Percentiles rank a stretch among this genome's conserved stretches.
phyloP scores from a whole-genome alignment of 1,140 invertebrate species.

The Drosophila sechellia region DNA sequence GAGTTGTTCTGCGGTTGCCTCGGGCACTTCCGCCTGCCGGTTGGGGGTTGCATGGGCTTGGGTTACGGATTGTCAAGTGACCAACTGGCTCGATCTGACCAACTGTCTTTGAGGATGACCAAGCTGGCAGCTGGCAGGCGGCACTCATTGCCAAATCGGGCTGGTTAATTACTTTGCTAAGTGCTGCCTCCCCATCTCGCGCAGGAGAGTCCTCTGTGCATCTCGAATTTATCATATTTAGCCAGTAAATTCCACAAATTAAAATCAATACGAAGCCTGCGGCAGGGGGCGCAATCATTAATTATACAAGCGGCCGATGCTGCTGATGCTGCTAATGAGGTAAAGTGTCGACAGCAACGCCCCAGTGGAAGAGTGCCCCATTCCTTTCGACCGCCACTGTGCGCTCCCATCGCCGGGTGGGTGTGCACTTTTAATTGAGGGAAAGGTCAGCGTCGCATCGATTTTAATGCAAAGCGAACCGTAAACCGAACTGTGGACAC shows the following conservation, averaged over 20 bases:
- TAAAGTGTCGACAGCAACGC: constrained; percentile 58
- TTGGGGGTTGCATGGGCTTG: not conserved
- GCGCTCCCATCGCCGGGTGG: constrained; percentile 1
- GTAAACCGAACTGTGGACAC: constrained; percentile 18
- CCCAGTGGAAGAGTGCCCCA: constrained; percentile 34
- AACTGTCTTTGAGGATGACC: constrained; percentile 32
- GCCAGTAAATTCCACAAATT: constrained; percentile 66
- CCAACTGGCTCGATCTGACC: constrained; percentile 37
- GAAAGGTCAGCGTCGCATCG: constrained; percentile 76
- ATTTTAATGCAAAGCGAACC: constrained; percentile 57
- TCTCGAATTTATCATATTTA: constrained; percentile 69
- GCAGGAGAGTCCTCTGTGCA: not conserved
- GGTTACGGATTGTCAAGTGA: constrained; percentile 55
- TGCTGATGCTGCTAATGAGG: constrained; percentile 47
- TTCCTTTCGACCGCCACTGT: constrained; percentile 61
- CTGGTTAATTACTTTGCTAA: constrained; percentile 78
- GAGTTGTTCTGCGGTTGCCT: constrained; percentile 53
- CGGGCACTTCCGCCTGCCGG: constrained; percentile 41
- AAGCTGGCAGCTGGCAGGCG: constrained; percentile 3
- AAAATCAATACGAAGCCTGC: constrained; percentile 55
- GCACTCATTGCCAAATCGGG: constrained; percentile 44
- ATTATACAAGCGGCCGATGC: constrained; percentile 53
- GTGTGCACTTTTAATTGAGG: constrained; percentile 66
- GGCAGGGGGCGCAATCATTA: constrained; percentile 50
- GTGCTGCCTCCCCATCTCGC: constrained; percentile 19